These are phyloP conservation scores for Leptinotarsa peninsularis DNA, from an alignment of 2,888 invertebrate species.

Conservation along the genomic window DNA sequence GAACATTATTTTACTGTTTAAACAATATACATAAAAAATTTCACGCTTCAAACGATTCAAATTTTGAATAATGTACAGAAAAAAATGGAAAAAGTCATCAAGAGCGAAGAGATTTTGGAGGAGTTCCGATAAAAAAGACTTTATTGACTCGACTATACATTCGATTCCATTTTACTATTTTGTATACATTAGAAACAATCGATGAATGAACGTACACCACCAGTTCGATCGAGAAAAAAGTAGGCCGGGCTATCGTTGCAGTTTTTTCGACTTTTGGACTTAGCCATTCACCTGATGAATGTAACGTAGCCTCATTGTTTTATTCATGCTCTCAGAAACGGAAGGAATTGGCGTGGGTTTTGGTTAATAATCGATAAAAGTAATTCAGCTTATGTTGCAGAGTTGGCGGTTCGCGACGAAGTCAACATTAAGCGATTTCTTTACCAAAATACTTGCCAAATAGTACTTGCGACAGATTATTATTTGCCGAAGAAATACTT, in stretches of 20 bases:
- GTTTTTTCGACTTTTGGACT: slow-evolving; percentile 28
- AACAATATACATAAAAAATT: too few species aligned
- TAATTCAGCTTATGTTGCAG: slow-evolving; percentile 4
- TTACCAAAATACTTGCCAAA: too few species aligned
- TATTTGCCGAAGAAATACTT: too few species aligned
- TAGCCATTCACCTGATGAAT: slow-evolving; percentile 18
- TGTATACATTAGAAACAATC: slow-evolving; percentile 8
- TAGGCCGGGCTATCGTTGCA: slow-evolving; percentile 18
- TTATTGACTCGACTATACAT: neutral
- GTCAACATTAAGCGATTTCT: too few species aligned
- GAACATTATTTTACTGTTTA: too few species aligned
- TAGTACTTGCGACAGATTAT: too few species aligned
- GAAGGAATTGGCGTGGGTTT: neutral
- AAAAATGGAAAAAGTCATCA: too few species aligned
- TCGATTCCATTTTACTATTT: slow-evolving; percentile 19
- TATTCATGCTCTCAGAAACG: slow-evolving; percentile 18
- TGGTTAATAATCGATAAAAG: slow-evolving; percentile 4
- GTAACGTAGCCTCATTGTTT: slow-evolving; percentile 20
- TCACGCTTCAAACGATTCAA: too few species aligned
- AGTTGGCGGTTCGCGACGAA: neutral
- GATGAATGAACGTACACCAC: slow-evolving; percentile 21
- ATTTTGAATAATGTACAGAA: too few species aligned
- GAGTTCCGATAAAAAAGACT: too few species aligned
- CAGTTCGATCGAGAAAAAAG: neutral
- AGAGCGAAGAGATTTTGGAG: too few species aligned